Percentiles rank a stretch among this genome's conserved stretches.
Evolutionary conservation across 2,888 invertebrate species (phyloP).

Genomic region (Trissolcus brochymenae): DNA sequence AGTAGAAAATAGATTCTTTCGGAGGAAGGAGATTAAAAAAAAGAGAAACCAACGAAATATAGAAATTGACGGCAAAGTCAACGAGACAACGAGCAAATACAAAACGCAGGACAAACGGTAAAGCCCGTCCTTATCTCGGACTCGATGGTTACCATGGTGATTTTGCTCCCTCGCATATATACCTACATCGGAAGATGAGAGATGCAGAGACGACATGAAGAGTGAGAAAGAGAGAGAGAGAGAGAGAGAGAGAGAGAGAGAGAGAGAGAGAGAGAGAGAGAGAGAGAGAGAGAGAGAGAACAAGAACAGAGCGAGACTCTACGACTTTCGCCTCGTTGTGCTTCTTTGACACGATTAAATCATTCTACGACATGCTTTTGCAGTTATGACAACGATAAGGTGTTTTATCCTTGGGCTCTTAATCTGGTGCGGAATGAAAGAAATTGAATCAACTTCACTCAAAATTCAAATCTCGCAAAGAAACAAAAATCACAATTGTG

Average conservation of each 20-base stretch:
- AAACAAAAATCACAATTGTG: no score
- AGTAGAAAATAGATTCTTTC: no score
- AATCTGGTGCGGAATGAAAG: no score
- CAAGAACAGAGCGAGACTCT: conserved; percentile 7
- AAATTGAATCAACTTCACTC: neutral
- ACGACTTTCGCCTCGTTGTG: conserved; percentile 42
- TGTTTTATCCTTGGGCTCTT: neutral
- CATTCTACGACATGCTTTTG: conserved; percentile 45
- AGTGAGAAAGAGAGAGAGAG: no score
- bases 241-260: no score
- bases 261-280: no score
- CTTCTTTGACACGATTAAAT: conserved; percentile 52
- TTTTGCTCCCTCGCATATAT: conserved; percentile 39
- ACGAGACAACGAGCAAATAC: conserved; percentile 46
- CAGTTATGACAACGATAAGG: conserved; percentile 29
- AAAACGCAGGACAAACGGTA: conserved; percentile 44
- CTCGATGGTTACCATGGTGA: conserved; percentile 50
- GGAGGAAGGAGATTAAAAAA: neutral
- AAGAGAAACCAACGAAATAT: conserved; percentile 22
- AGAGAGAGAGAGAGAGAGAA: conserved; percentile 9
- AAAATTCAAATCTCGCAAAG: conserved; percentile 1
- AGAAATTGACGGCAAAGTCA: conserved; percentile 33
- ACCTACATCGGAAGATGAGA: conserved; percentile 35
- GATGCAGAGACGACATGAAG: conserved; percentile 2
- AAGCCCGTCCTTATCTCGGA: conserved; percentile 47